Evolutionary conservation across 2,797 vertebrate species (phyloP), one percentile per base, ranked within the genome.

Genomic region (Cyclura pinguis): DNA sequence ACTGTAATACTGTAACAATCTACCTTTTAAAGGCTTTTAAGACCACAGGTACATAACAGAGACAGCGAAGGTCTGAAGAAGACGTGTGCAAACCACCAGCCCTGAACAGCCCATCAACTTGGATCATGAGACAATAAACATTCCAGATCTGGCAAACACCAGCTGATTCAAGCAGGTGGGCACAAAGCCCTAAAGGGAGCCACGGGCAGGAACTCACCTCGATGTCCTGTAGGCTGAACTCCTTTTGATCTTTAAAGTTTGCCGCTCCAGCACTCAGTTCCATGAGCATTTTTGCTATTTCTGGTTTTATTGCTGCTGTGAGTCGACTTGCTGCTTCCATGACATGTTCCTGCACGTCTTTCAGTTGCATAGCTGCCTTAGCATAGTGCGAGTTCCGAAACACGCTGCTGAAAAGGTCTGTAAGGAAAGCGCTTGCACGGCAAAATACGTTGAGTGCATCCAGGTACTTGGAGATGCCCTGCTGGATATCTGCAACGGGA

Each of bases 211-310:
- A 93, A 89, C 94, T 91, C 93, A 99, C 99, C 98, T 99, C 99
- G 42, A 99, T 98, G 88, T 99, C 99, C 96, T 99, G 99, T 92
- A 99, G 97, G 96, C 98, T 99, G 98, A 99, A 99, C 96, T 99
- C 99, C 24, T 99, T 99, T 96, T 99, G 99, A 97, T 99, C 98
- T 97, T 99, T 99, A 92, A 99, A 99, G 97, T 98, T 99, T 38
- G 99, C 98, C 1, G 99, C 98, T 87, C 99, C 99, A 0, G 98
- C 98, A 76, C 99, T 99, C 93, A 99, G 98, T 94, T 99, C 99
- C 99, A 99, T 99, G 96, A 99, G 98, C 99, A 99, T 99, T 98
- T 99, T 99, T 97, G 98, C 99, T 42, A 99, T 99, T 97, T 99
- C 99, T 0, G 99, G 99, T 97, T 99, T 99, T 98, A 99, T 99